Percentiles rank a stretch among this genome's conserved stretches.
Evolutionary conservation across 2,113 vertebrate genomes (phyloP).

Genomic region (Strix uralensis): DNA sequence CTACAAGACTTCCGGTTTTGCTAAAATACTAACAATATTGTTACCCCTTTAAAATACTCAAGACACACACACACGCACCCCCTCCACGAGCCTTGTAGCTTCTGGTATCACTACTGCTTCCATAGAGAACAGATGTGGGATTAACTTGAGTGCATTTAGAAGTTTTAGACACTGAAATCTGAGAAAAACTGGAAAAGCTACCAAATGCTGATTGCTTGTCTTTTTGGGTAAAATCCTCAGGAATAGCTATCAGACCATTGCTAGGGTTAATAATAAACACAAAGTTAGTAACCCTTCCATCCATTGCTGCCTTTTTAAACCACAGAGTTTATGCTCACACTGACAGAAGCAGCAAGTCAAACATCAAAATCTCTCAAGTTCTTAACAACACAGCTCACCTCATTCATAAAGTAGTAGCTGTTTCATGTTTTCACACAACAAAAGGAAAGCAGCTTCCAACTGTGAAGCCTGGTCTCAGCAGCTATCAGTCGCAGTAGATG

Average conservation of each 20-base stretch:
- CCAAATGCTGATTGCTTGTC: not conserved
- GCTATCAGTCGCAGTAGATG: not conserved
- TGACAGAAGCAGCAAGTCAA: not conserved
- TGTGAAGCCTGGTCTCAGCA: not conserved
- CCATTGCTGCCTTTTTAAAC: not conserved
- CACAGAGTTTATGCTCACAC: not conserved
- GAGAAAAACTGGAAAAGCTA: not conserved
- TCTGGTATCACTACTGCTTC: not conserved
- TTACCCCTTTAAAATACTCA: not conserved
- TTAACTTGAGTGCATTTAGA: not conserved
- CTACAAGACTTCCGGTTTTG: not conserved
- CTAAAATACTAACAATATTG: not conserved
- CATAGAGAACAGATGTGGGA: not conserved
- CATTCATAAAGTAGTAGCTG: not conserved
- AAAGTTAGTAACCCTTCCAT: not conserved
- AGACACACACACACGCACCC: no score
- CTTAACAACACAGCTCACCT: not conserved
- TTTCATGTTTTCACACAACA: not conserved
- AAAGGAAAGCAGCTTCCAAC: not conserved
- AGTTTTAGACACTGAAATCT: not conserved
- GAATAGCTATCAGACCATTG: not conserved
- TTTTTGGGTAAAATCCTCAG: not conserved
- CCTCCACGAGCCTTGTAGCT: not conserved
- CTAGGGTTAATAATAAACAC: not conserved
- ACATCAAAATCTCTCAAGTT: not conserved